A percentile compares a stretch with the other conserved stretches of the same genome.
Evolutionary conservation across 2,797 vertebrate species (phyloP).

Genomic region (Enteromius paludinosus): DNA sequence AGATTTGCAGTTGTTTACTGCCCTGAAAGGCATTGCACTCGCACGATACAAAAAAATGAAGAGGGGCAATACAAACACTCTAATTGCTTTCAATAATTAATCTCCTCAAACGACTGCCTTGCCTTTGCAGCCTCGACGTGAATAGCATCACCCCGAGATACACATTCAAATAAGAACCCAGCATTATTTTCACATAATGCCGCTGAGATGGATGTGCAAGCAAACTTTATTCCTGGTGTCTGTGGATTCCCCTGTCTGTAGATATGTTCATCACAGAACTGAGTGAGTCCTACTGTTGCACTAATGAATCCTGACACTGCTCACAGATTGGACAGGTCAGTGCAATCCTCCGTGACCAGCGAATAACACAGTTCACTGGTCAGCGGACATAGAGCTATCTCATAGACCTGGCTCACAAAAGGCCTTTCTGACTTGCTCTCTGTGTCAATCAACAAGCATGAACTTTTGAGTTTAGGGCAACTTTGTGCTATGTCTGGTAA

Average conservation of each 20-base stretch:
- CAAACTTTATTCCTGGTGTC: constrained; percentile 9
- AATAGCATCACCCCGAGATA: constrained; percentile 14
- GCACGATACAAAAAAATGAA: constrained; percentile 3
- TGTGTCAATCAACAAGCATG: constrained; percentile 11
- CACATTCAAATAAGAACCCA: background rate
- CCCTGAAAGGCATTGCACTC: constrained; percentile 12
- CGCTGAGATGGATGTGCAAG: background rate
- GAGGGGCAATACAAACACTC: constrained; percentile 42
- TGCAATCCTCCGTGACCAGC: constrained; percentile 41
- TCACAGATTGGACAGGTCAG: constrained; percentile 39
- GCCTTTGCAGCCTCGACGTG: constrained; percentile 15
- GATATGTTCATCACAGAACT: constrained; percentile 42
- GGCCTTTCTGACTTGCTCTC: constrained; percentile 26
- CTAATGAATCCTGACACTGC: constrained; percentile 52
- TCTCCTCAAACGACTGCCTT: constrained; percentile 37
- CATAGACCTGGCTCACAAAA: constrained; percentile 18
- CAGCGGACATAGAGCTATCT: constrained; percentile 46
- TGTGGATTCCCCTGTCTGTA: constrained; percentile 11
- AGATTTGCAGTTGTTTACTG: constrained; percentile 40
- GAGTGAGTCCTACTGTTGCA: constrained; percentile 40
- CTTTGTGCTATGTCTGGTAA: constrained; percentile 4
- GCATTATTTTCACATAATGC: background rate
- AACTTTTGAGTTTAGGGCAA: constrained; percentile 31
- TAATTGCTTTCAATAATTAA: constrained; percentile 52
- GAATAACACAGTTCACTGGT: constrained; percentile 48